Conservation (phyloP, 2,888 invertebrate genomes). For the Malthinus seriepunctatus region DNA sequence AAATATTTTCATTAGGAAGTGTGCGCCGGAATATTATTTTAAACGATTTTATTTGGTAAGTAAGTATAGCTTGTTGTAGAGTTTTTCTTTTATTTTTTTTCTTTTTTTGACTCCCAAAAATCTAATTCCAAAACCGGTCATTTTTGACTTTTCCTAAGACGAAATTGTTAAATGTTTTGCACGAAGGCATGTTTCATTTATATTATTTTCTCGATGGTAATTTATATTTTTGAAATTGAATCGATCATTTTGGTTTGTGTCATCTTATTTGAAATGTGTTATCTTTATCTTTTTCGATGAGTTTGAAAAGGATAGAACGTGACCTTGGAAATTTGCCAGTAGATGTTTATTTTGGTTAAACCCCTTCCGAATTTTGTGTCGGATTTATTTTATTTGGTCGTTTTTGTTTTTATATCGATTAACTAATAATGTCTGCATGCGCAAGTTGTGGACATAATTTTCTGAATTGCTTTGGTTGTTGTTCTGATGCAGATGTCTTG, state of each 20-base stretch:
- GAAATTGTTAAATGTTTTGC: not conserved
- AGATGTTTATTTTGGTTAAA: not conserved
- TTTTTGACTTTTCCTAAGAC: not conserved
- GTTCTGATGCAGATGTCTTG: conserved; percentile 54
- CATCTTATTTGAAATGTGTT: not conserved
- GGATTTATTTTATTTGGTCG: not conserved
- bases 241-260: not conserved
- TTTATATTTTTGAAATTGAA: not conserved
- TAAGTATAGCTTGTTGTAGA: conserved; percentile 1
- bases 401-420: conserved; percentile 1
- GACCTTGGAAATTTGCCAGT: conserved; percentile 3
- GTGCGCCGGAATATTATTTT: no score
- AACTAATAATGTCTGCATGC: conserved; percentile 19
- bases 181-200: not conserved
- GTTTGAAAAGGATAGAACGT: not conserved
- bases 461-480: conserved; percentile 49
- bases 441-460: conserved; percentile 27
- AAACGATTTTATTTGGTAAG: not conserved
- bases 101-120: not conserved
- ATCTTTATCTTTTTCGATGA: not conserved
- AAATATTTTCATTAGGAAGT: no score
- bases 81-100: not conserved
- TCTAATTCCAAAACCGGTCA: not conserved
- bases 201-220: not conserved
- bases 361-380: not conserved